phyloP scores from a whole-genome alignment of 2,113 vertebrate species.

The Pangasianodon hypophthalmus region DNA sequence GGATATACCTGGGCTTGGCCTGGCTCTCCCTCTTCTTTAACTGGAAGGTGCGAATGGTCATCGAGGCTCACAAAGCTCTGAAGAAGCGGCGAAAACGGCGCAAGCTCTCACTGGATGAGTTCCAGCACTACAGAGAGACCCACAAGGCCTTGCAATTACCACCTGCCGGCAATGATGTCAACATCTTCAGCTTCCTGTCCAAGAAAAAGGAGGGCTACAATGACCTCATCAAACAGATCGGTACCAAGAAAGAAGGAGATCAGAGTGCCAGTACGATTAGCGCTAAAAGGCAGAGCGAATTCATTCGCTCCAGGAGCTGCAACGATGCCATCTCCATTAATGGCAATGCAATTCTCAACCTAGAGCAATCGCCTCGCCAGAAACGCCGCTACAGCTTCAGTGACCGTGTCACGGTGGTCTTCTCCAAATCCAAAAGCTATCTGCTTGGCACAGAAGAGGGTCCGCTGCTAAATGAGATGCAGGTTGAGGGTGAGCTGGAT shows the following conservation, averaged over 20 bases:
- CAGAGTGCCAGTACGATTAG: constrained; percentile 58
- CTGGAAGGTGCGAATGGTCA: constrained; percentile 99
- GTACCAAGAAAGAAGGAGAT: constrained; percentile 72
- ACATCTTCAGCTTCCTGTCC: constrained; percentile 93
- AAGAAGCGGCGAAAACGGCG: constrained; percentile 91
- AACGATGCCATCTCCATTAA: constrained; percentile 58
- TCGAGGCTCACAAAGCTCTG: constrained; percentile 96
- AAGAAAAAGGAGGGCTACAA: constrained; percentile 95
- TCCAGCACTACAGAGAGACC: constrained; percentile 72
- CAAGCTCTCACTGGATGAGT: constrained; percentile 87
- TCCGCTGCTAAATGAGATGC: constrained; percentile 74
- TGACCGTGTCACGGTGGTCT: constrained; percentile 83
- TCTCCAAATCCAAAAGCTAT: constrained; percentile 84
- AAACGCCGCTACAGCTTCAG: constrained; percentile 78
- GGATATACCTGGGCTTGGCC: constrained; percentile 96
- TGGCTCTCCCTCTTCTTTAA: constrained; percentile 98
- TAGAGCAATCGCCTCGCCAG: constrained; percentile 74
- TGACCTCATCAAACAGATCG: constrained; percentile 95
- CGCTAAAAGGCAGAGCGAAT: constrained; percentile 52
- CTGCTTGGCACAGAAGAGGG: constrained; percentile 81
- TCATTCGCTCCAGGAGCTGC: constrained; percentile 72
- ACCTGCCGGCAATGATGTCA: constrained; percentile 80
- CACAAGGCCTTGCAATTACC: constrained; percentile 77
- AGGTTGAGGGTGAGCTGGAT: constrained; percentile 66
- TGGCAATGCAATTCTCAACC: constrained; percentile 70